These are phyloP conservation scores for Danio kyathit DNA, from an alignment of 2,797 vertebrate genomes.

Conservation along the genomic window DNA sequence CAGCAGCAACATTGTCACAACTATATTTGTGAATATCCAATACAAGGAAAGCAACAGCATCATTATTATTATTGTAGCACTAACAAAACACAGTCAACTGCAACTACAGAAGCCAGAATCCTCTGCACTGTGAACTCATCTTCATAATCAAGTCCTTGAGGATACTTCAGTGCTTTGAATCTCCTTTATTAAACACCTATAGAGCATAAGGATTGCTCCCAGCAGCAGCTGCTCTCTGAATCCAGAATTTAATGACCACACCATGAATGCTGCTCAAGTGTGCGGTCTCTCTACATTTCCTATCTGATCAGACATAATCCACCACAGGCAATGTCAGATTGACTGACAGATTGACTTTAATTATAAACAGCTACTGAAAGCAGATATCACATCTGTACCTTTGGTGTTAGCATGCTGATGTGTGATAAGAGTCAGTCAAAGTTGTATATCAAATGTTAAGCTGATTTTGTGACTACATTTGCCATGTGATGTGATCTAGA, in stretches of 20 bases:
- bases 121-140: not conserved
- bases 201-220: not conserved
- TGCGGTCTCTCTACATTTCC: not conserved
- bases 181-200: not conserved
- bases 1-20: not conserved
- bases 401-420: slow-evolving; percentile 13
- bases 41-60: not conserved
- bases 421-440: slow-evolving; percentile 16
- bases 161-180: not conserved
- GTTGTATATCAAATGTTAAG: not conserved
- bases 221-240: not conserved
- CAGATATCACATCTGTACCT: slow-evolving; percentile 61
- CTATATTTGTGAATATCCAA: not conserved
- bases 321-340: not conserved
- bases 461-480: too few species aligned
- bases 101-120: not conserved
- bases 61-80: not conserved
- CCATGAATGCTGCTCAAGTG: not conserved
- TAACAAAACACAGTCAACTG: not conserved
- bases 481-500: too few species aligned
- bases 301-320: not conserved
- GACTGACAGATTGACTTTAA: slow-evolving; percentile 60
- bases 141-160: slow-evolving; percentile 6
- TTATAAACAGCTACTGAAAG: slow-evolving; percentile 79
- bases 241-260: slow-evolving; percentile 4